Base-by-base conservation (phyloP, 2,888 invertebrate genomes). In the Parnassius orleans region DNA sequence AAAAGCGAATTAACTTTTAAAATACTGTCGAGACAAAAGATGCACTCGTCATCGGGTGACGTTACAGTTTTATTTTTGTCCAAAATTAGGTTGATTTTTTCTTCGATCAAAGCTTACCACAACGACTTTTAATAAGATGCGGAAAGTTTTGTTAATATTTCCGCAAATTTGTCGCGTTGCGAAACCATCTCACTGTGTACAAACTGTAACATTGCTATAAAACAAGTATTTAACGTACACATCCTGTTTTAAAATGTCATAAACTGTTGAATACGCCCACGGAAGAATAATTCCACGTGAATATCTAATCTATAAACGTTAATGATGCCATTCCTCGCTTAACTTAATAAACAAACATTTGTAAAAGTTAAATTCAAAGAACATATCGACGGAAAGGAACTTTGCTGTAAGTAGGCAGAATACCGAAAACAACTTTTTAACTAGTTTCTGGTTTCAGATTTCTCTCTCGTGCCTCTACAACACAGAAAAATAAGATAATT, bases 91-190 rank as follows among this genome's bases (percentile, higher is more conserved):
- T 50, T 51, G n/a, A 57, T 14, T 12, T 12, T 42, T 43, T 51
- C 43, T 15, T 2, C 0, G 15, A 14, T 15, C 46, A 10, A 19
- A 53, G 53, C 44, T 51, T 50, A 46, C 14, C 41, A 50, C n/a
- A 42, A 47, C 33, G 33, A 24, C 9, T 19, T 69, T 46, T 53
- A 47, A 53, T 41, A 57, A 15, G 42, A 53, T 47, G 42, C 57
- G 57, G 57, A 61, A 53, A 53, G 53, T 61, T 70, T 68, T 43
- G 48, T 50, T 65, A 53, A 61, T 53, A 53, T 57, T 57, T 57
- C 57, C 57, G 57, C 61, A 61, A 61, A 60, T 61, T 53, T 53
- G 61, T 61, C 53, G 53, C 57, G 53, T 61, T 43, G 57, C 53
- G 61, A 57, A 61, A 61, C 57, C 53, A 47, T 53, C 46, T 19